A percentile compares a stretch with the other conserved stretches of the same genome.
Evolutionary conservation across 2,888 invertebrate genomes (phyloP).

Genomic region (Aethes cnicana): DNA sequence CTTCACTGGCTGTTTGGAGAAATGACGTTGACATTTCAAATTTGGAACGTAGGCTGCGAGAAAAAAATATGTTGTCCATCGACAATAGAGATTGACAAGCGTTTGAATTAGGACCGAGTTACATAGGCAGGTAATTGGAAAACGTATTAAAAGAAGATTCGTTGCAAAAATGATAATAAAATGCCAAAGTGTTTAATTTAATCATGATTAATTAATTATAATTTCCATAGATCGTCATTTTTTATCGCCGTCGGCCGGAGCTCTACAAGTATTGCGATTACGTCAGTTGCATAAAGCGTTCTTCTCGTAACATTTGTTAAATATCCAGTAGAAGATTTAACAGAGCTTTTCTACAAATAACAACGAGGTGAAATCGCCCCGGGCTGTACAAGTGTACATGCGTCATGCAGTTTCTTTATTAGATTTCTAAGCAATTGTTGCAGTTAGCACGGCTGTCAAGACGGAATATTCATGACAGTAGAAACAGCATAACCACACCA

Average conservation of each 20-base stretch:
- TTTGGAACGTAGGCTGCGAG: background rate
- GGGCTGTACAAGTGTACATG: conserved; percentile 1
- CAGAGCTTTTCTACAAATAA: conserved; percentile 26
- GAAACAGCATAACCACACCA: no score
- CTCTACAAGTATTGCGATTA: background rate
- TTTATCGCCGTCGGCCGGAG: no score
- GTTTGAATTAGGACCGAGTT: no score
- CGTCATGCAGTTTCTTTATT: conserved; percentile 21
- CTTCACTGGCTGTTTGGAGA: conserved; percentile 26
- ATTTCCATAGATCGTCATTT: no score
- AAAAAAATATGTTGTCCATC: no score
- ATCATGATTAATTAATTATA: no score
- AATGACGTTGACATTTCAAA: conserved; percentile 24
- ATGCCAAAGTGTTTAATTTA: no score
- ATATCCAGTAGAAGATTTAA: conserved; percentile 15
- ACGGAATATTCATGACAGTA: conserved; percentile 22
- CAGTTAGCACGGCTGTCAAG: conserved; percentile 17
- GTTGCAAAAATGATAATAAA: no score
- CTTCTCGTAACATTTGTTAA: conserved; percentile 19
- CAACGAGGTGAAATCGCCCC: conserved; percentile 25
- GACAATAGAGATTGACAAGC: no score
- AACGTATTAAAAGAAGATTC: no score
- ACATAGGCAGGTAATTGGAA: no score
- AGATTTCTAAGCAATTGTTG: conserved; percentile 30
- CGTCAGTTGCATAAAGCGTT: conserved; percentile 16